phyloP scores from a whole-genome alignment of 92 coral and sea anemone genomes.

The Umimayanthus chanpuru region DNA sequence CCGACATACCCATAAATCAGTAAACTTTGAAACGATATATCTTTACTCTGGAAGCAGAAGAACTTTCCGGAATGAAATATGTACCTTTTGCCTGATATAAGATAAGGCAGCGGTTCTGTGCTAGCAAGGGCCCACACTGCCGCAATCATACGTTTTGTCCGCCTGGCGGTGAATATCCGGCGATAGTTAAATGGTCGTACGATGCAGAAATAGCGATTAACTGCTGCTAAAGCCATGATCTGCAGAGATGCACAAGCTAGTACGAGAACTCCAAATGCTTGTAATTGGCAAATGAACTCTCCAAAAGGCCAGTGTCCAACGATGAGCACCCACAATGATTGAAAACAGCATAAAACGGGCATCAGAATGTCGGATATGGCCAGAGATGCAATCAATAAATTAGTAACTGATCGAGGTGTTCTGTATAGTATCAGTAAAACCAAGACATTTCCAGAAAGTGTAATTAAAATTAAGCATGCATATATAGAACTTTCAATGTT shows the following conservation, averaged over 20 bases:
- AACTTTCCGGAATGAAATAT: slow-evolving; percentile 83
- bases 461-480: slow-evolving; percentile 14
- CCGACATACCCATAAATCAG: slow-evolving; percentile 69
- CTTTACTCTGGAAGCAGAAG: slow-evolving; percentile 79
- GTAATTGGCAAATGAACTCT: slow-evolving; percentile 78
- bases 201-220: slow-evolving; percentile 78
- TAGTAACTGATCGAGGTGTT: neutral
- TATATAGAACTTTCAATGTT: slow-evolving; percentile 38
- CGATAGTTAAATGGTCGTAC: slow-evolving; percentile 77
- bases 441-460: slow-evolving; percentile 14
- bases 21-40: slow-evolving; percentile 75
- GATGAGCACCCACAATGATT: slow-evolving; percentile 50
- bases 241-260: slow-evolving; percentile 74
- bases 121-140: slow-evolving; percentile 67
- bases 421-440: neutral
- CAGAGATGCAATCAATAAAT: slow-evolving; percentile 16
- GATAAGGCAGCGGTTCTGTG: slow-evolving; percentile 78
- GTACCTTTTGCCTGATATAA: slow-evolving; percentile 72
- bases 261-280: slow-evolving; percentile 67
- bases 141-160: slow-evolving; percentile 67
- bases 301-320: slow-evolving; percentile 73
- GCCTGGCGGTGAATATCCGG: slow-evolving; percentile 56
- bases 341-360: slow-evolving; percentile 1
- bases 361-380: slow-evolving; percentile 22
- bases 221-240: slow-evolving; percentile 75